Evolutionary conservation across 1,140 invertebrate genomes (phyloP).

Genomic region (Leucophenga varia): DNA sequence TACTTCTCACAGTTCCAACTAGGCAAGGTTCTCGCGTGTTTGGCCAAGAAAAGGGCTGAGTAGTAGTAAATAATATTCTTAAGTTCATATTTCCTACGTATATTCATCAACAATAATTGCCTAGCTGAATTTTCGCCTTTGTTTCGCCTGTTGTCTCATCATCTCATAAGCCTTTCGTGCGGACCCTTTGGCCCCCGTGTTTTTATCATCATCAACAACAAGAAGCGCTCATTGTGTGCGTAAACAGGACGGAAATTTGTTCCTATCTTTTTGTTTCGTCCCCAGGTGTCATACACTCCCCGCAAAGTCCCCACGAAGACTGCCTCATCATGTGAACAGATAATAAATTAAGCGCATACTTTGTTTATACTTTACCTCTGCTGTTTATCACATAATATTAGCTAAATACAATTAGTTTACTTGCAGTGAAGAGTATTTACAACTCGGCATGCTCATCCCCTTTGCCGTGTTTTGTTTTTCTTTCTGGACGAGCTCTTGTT

Average conservation of each 20-base stretch:
- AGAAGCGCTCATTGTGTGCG: constrained; percentile 14
- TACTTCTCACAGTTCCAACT: constrained; percentile 23
- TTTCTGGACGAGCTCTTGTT: constrained; percentile 1
- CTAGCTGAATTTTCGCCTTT: constrained; percentile 26
- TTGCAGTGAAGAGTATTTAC: constrained; percentile 19
- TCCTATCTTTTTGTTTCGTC: constrained; percentile 5
- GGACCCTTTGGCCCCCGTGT: too few species aligned
- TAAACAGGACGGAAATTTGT: constrained; percentile 11
- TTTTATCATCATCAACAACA: constrained; percentile 9
- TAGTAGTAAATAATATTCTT: background rate
- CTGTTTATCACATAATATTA: too few species aligned
- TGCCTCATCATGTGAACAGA: too few species aligned
- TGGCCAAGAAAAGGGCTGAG: background rate
- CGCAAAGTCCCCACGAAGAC: too few species aligned
- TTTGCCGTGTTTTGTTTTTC: constrained; percentile 38
- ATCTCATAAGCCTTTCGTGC: constrained; percentile 18
- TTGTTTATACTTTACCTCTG: too few species aligned
- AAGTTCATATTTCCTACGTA: constrained; percentile 27
- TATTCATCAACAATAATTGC: constrained; percentile 51
- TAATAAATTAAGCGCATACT: too few species aligned
- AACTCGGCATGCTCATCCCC: background rate
- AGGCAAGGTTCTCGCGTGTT: constrained; percentile 31
- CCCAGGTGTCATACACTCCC: too few species aligned
- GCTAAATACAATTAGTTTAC: too few species aligned
- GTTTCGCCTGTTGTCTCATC: constrained; percentile 6